phyloP scores from a whole-genome alignment of 2,888 invertebrate species.

The Onchidella celtica region DNA sequence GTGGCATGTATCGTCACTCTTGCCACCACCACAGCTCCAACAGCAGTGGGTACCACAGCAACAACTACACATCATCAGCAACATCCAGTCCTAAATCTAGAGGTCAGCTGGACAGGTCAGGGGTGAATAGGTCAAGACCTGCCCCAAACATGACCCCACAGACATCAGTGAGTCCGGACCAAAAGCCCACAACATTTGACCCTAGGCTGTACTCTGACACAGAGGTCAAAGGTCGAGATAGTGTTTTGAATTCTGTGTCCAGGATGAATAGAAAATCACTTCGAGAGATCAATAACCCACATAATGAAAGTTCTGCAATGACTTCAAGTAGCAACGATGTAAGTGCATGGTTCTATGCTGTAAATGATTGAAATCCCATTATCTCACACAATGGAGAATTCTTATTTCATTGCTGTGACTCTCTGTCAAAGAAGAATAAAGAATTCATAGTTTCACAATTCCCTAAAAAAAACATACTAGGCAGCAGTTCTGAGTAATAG shows the following conservation, averaged over 20 bases:
- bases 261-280: slow-evolving; percentile 68
- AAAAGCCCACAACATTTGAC: slow-evolving; percentile 42
- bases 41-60: slow-evolving; percentile 36
- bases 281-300: slow-evolving; percentile 65
- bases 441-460: too few relatives aligned
- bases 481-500: too few relatives aligned
- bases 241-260: not conserved
- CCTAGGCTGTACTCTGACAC: slow-evolving; percentile 45
- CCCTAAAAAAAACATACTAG: too few relatives aligned
- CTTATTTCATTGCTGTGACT: too few relatives aligned
- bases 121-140: slow-evolving; percentile 2
- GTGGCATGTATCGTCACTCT: not conserved
- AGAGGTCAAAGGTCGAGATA: not conserved
- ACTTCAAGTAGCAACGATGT: slow-evolving; percentile 17
- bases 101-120: not conserved
- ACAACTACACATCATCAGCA: slow-evolving; percentile 1
- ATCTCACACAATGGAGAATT: too few relatives aligned
- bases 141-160: slow-evolving; percentile 29
- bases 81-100: slow-evolving; percentile 12
- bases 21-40: not conserved
- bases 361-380: too few relatives aligned
- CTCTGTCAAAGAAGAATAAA: too few relatives aligned
- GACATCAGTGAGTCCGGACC: slow-evolving; percentile 51
- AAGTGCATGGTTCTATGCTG: not conserved
- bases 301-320: not conserved